Evolutionary conservation across 1,140 invertebrate genomes (phyloP).

Genomic region (Leptonema lineaticorne): DNA sequence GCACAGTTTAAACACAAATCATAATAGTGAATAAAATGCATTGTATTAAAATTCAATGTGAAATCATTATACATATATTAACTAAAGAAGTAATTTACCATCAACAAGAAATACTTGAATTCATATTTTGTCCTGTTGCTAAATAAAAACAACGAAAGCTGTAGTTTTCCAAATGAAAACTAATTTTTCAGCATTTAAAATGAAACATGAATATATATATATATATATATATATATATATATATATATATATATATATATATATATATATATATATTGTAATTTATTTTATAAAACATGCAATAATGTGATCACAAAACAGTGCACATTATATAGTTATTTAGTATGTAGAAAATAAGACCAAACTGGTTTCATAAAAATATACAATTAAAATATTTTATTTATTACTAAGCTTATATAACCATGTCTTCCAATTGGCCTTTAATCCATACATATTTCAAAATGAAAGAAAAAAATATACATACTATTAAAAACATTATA

Average conservation of each 20-base stretch:
- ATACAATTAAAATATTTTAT: slow-evolving; percentile 6
- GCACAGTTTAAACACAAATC: too few species aligned
- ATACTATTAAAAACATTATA: slow-evolving; percentile 16
- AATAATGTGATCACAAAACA: not conserved
- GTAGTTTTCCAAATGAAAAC: not conserved
- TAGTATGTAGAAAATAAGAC: slow-evolving; percentile 33
- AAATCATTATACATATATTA: too few species aligned
- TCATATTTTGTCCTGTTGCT: too few species aligned
- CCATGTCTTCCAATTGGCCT: slow-evolving; percentile 37
- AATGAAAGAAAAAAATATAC: not conserved
- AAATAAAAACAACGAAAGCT: too few species aligned
- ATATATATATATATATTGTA: too few species aligned
- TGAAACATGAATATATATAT: not conserved
- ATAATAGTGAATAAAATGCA: too few species aligned
- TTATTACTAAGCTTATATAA: slow-evolving; percentile 32
- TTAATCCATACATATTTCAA: slow-evolving; percentile 20
- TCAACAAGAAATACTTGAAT: too few species aligned
- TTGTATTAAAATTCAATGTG: too few species aligned
- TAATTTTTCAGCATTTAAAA: not conserved
- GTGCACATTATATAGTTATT: slow-evolving; percentile 29
- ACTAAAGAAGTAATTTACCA: too few species aligned
- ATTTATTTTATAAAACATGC: not conserved
- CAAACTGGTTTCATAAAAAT: slow-evolving; percentile 14
- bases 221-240: not conserved
- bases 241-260: too few species aligned